Percentiles rank a stretch among this genome's conserved stretches.
phyloP scores from a whole-genome alignment of 2,888 invertebrate species.

The Escarpia spicata region DNA sequence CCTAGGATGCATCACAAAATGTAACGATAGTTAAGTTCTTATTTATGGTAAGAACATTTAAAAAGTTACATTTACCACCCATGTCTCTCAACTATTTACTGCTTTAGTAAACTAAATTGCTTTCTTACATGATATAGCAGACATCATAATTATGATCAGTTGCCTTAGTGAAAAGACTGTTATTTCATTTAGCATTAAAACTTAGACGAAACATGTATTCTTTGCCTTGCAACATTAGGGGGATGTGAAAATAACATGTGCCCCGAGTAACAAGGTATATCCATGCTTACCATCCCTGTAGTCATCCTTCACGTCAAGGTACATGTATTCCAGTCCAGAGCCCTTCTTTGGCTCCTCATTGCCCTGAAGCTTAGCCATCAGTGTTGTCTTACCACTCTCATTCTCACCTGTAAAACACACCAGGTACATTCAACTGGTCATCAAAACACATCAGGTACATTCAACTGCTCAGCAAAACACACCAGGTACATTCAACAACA shows the following conservation, averaged over 20 bases:
- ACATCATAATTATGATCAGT: no score
- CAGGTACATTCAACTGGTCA: no score
- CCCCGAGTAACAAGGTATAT: background rate
- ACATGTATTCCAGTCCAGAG: slow-evolving; percentile 95
- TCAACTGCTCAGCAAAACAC: no score
- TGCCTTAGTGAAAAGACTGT: no score
- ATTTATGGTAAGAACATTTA: no score
- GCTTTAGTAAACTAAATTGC: background rate
- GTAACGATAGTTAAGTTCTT: no score
- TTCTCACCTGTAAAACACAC: slow-evolving; percentile 77
- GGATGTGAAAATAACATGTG: background rate
- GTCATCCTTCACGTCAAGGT: slow-evolving; percentile 97
- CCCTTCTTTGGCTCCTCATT: slow-evolving; percentile 98
- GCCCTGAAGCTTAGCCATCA: slow-evolving; percentile 95
- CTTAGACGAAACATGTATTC: background rate
- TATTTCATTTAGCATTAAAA: no score
- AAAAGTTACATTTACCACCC: no score
- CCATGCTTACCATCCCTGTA: slow-evolving; percentile 90
- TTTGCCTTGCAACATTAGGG: background rate
- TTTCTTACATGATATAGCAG: no score
- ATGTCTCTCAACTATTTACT: background rate
- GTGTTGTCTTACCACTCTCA: slow-evolving; percentile 97
- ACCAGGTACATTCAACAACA: no score
- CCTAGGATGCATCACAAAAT: no score
- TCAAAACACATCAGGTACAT: no score